Evolutionary conservation across 2,113 vertebrate species (phyloP).

Genomic region (Chlorodrepanis virens): DNA sequence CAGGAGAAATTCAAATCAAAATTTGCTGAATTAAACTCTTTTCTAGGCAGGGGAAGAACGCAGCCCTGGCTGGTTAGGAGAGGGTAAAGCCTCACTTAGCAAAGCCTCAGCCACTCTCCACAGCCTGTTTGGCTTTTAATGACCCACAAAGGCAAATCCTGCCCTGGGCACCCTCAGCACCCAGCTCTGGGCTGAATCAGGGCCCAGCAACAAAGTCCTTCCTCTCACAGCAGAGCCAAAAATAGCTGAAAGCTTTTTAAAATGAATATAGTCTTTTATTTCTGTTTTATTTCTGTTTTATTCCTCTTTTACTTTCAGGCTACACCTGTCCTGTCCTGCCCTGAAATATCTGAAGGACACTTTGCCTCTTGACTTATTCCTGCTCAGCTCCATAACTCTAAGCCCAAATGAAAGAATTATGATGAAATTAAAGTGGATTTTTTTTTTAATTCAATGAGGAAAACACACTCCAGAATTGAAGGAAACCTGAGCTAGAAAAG

Average conservation of each 20-base stretch:
- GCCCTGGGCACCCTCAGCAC: background rate
- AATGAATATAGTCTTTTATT: background rate
- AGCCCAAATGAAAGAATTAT: background rate
- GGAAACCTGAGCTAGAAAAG: background rate
- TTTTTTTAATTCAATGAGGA: background rate
- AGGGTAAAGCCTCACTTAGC: background rate
- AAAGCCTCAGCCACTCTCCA: background rate
- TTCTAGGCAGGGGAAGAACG: rapidly evolving
- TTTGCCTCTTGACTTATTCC: background rate
- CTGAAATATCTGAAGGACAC: background rate
- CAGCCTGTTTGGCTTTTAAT: rapidly evolving
- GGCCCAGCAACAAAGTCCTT: background rate
- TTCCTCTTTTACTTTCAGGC: background rate
- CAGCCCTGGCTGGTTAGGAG: background rate
- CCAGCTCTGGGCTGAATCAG: background rate
- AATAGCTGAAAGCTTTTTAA: background rate
- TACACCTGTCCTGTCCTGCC: background rate
- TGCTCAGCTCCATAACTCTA: background rate
- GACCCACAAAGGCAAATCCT: background rate
- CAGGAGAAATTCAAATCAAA: background rate
- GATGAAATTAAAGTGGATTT: background rate
- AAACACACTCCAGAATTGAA: background rate
- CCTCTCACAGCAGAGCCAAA: background rate
- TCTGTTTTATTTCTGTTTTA: background rate
- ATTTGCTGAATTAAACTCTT: background rate